Evolutionary conservation across 2,113 vertebrate genomes (phyloP).

Genomic region (Fulmarus glacialis): DNA sequence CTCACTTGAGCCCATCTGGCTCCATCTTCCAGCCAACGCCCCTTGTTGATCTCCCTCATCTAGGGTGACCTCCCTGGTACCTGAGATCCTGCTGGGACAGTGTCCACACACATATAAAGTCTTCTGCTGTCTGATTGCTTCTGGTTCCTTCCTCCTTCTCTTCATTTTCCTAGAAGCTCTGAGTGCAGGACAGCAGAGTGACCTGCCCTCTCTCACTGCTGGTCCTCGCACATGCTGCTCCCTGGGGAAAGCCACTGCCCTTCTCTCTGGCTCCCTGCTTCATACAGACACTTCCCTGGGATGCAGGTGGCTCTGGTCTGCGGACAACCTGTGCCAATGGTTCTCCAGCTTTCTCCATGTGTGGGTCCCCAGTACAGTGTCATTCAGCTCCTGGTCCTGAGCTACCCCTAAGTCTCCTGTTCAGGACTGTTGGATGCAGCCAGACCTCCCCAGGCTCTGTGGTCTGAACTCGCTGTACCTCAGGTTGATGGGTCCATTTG

Average conservation of each 20-base stretch:
- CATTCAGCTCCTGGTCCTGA: not conserved
- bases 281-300: accelerated
- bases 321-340: not conserved
- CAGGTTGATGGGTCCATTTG: not conserved
- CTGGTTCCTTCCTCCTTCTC: not conserved
- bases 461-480: accelerated
- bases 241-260: not conserved
- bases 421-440: not conserved
- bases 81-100: not conserved
- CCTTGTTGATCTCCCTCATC: not conserved
- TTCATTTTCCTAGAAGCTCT: not conserved
- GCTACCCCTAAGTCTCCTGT: not conserved
- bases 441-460: not conserved
- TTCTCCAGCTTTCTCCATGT: not conserved
- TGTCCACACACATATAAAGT: not conserved
- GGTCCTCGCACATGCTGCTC: not conserved
- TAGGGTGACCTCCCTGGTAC: not conserved
- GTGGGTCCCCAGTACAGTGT: no score
- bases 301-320: not conserved
- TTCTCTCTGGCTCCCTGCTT: not conserved
- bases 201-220: not conserved
- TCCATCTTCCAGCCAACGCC: not conserved
- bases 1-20: not conserved
- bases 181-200: not conserved
- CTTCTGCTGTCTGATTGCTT: not conserved